Conservation (phyloP, 2,113 vertebrate species). For the Sinocyclocheilus anophthalmus region DNA sequence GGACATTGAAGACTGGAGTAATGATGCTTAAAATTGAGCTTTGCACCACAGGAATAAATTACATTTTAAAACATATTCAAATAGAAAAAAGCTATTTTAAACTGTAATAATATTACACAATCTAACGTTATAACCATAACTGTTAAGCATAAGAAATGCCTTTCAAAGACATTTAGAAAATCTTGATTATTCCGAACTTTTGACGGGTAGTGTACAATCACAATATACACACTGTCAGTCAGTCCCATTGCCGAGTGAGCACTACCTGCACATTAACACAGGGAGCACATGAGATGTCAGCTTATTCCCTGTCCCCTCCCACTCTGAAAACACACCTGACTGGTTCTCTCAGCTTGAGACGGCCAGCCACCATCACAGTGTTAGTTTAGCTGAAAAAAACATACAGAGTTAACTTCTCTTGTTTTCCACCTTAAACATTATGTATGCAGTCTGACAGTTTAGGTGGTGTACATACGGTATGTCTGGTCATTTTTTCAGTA, state of each 20-base stretch:
- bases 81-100: no score
- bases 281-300: constrained; percentile 61
- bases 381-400: constrained; percentile 51
- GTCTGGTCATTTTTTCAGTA: constrained; percentile 26
- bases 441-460: neutral
- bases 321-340: constrained; percentile 64
- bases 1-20: no score
- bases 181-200: no score
- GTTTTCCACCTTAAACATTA: neutral
- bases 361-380: constrained; percentile 8
- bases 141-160: no score
- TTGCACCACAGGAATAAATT: no score
- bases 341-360: constrained; percentile 58
- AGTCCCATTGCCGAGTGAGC: constrained; percentile 43
- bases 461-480: constrained; percentile 27
- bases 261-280: constrained; percentile 65
- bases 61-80: no score
- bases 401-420: neutral
- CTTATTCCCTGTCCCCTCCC: constrained; percentile 51
- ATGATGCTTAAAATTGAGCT: no score
- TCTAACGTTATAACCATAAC: no score
- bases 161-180: no score
- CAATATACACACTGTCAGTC: neutral
- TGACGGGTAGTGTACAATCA: neutral
- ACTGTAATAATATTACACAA: no score